Base-by-base conservation (phyloP, 2,797 vertebrate species). In the Mormyrops boulengeri region DNA sequence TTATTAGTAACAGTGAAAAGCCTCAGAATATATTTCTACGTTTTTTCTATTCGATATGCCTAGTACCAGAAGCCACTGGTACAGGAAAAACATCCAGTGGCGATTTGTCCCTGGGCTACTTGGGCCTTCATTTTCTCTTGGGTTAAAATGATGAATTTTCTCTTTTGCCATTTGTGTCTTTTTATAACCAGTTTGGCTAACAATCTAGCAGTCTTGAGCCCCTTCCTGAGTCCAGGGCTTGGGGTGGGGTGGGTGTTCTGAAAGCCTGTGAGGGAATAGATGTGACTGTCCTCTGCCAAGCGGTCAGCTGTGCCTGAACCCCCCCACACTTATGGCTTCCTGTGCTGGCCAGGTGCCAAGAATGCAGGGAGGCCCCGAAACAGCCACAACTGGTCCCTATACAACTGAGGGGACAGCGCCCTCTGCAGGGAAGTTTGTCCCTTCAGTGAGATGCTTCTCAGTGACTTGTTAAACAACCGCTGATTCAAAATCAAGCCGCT, bases 251-350 rank as follows among this genome's bases (percentile, higher is more conserved):
- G 49, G 49, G 47, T 5, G 49, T 53, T 53, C 26, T 50, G 26
- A 52, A 85, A 30, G 17, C n/a, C 44, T n/a, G 9, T 14, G 47
- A 53, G 84, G 84, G 50, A 50, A 30, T 53, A 53, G 47, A 85
- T 85, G 84, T 53, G 38, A 85, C 84, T 47, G 84, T 14, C 49
- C 84, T 53, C 3, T 50, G 84, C 84, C 84, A 34, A 34, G 84
- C n/a, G 47, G 50, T 53, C 84, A 85, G 84, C 84, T 85, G 84
- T 30, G 82, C n/a, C 84, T 47, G 19, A 82, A 85, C 26, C 49
- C 6, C 82, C 84, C 50, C 77, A 82, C 77, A 85, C 44, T 85
- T 53, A 50, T 53, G 84, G 84, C 84, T 53, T 85, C 47, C 44
- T 85, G 84, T 34, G 47, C 49, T 50, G n/a, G 84, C 22, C 84